Evolutionary conservation across 2,797 vertebrate species (phyloP).

Genomic region (Pantherophis alleghaniensis): DNA sequence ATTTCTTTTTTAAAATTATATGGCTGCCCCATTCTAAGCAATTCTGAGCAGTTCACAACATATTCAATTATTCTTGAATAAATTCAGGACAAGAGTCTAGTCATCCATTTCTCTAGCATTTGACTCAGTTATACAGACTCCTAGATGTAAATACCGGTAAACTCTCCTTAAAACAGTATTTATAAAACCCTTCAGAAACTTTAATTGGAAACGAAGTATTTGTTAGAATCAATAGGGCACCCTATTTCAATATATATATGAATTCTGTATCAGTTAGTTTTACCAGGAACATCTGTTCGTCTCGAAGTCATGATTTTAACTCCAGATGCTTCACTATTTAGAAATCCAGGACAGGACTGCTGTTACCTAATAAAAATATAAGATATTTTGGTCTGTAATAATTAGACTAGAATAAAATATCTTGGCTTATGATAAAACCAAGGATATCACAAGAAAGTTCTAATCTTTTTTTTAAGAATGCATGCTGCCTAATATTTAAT

Average conservation of each 20-base stretch:
- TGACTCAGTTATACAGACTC: not conserved
- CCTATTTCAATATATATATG: not conserved
- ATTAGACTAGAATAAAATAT: not conserved
- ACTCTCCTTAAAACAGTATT: not conserved
- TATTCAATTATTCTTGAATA: not conserved
- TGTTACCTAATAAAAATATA: conserved; percentile 65
- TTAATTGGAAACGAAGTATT: not conserved
- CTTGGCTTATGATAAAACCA: not conserved
- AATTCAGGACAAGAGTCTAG: not conserved
- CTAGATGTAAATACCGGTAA: not conserved
- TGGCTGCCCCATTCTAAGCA: not conserved
- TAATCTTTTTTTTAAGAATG: not conserved
- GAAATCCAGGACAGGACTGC: conserved; percentile 50
- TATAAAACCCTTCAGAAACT: not conserved
- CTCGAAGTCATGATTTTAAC: conserved; percentile 67
- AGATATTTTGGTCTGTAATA: conserved; percentile 44
- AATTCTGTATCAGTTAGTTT: conserved; percentile 33
- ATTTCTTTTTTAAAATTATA: not conserved
- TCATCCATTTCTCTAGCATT: not conserved
- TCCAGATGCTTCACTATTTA: conserved; percentile 56
- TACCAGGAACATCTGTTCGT: conserved; percentile 72
- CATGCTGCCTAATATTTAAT: not conserved
- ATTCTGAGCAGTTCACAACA: not conserved
- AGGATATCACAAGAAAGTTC: not conserved
- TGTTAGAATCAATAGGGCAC: not conserved